These are phyloP conservation scores for Arbacia lixula DNA, from an alignment of 53 echinoderm and acorn worm genomes.

Conservation along the genomic window DNA sequence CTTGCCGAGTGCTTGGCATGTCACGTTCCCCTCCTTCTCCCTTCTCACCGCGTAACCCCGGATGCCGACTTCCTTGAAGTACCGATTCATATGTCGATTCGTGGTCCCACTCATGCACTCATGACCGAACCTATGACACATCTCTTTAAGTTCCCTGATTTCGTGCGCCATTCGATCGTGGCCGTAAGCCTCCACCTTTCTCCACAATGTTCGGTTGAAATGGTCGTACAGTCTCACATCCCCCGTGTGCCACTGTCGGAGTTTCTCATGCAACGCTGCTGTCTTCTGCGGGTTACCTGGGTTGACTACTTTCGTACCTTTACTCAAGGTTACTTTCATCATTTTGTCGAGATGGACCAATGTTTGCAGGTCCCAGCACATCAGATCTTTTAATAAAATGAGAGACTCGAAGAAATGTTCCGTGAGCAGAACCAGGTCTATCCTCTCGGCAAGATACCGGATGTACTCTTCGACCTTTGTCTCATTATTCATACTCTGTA, in stretches of 20 bases:
- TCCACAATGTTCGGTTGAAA: conserved; percentile 75
- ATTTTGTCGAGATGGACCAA: conserved; percentile 21
- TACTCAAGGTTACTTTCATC: background rate
- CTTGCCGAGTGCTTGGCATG: conserved; percentile 27
- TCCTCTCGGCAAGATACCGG: conserved; percentile 34
- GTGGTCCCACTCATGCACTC: conserved; percentile 64
- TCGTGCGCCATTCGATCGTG: conserved; percentile 57
- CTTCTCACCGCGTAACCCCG: conserved; percentile 17
- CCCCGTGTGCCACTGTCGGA: conserved; percentile 69
- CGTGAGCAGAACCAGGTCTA: conserved; percentile 89
- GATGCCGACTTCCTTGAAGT: background rate
- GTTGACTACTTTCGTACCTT: background rate
- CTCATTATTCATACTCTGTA: conserved; percentile 1
- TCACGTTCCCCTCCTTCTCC: conserved; percentile 14
- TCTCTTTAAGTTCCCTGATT: conserved; percentile 38
- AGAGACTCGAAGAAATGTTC: conserved; percentile 92
- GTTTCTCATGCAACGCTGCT: conserved; percentile 36
- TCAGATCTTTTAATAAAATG: conserved; percentile 81
- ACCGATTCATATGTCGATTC: background rate
- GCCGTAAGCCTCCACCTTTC: conserved; percentile 62
- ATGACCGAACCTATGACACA: conserved; percentile 23
- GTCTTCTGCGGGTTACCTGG: conserved; percentile 17
- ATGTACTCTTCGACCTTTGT: conserved; percentile 52
- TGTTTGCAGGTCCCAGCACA: conserved; percentile 81
- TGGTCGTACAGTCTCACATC: conserved; percentile 71